A percentile compares a stretch with the other conserved stretches of the same genome.
Conservation (phyloP, 2,888 invertebrate genomes). For the Aporophyla nigra region DNA sequence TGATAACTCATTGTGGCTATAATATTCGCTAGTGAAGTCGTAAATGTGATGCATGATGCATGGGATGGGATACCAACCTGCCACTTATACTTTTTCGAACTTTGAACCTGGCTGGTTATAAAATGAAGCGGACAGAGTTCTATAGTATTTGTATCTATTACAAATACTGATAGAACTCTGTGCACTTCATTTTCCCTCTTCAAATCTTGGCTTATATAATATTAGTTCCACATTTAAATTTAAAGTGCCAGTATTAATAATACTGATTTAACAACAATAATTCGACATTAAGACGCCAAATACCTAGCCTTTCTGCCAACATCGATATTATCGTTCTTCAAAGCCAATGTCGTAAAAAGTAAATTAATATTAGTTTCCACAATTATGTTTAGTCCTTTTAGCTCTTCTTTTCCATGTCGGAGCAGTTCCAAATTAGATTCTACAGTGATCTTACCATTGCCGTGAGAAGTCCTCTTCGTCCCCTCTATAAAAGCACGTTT, state of each 20-base stretch:
- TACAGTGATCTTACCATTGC: background rate
- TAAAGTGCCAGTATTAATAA: background rate
- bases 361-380: background rate
- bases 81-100: conserved; percentile 64
- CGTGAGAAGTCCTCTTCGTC: too few species aligned
- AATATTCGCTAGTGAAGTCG: conserved; percentile 65
- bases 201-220: too few species aligned
- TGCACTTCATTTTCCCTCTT: too few species aligned
- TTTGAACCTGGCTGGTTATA: conserved; percentile 40
- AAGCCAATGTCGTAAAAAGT: background rate
- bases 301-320: background rate
- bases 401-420: background rate
- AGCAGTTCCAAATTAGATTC: background rate
- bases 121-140: conserved; percentile 1
- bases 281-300: background rate
- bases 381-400: background rate
- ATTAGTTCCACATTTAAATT: background rate
- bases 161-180: too few species aligned
- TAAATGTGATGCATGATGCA: conserved; percentile 62
- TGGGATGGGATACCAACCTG: conserved; percentile 50
- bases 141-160: background rate
- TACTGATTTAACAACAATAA: background rate
- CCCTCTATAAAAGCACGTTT: too few species aligned
- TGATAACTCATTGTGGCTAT: conserved; percentile 63
- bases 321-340: background rate